A percentile compares a stretch with the other conserved stretches of the same genome.
phyloP scores from a whole-genome alignment of 2,797 vertebrate species.

The Dallia pectoralis region DNA sequence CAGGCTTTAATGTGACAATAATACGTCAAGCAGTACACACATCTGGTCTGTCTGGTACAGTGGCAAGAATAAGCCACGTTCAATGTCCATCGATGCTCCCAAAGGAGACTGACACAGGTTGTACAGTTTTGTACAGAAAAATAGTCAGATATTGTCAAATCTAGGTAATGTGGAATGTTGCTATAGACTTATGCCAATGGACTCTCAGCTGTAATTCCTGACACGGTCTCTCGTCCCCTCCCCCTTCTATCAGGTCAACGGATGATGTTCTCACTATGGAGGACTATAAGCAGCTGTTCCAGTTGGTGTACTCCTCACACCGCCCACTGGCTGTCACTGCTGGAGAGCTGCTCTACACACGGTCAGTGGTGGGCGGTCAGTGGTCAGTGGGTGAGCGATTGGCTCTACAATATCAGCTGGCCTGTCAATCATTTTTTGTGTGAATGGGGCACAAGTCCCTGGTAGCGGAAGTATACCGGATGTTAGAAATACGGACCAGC shows the following conservation, averaged over 20 bases:
- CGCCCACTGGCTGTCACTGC: conserved; percentile 83
- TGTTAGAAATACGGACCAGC: no score
- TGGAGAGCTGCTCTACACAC: conserved; percentile 85
- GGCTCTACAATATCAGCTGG: not conserved
- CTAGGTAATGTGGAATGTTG: not conserved
- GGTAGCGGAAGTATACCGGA: not conserved
- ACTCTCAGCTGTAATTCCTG: no score
- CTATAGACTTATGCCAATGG: no score
- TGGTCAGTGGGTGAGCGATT: not conserved
- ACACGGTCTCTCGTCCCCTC: not conserved
- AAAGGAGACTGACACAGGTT: no score
- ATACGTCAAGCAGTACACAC: no score
- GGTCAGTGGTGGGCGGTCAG: no score
- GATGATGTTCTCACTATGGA: conserved; percentile 76
- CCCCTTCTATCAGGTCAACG: conserved; percentile 71
- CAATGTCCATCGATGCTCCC: no score
- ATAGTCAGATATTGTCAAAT: not conserved
- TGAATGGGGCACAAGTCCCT: not conserved
- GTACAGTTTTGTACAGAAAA: no score
- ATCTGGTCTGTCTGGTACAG: no score
- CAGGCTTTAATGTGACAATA: no score
- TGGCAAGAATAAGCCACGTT: no score
- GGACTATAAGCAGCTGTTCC: conserved; percentile 82
- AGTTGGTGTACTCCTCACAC: conserved; percentile 86
- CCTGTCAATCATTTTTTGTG: not conserved